phyloP scores from a whole-genome alignment of 2,888 invertebrate species.

The Caenorhabditis zanzibari region DNA sequence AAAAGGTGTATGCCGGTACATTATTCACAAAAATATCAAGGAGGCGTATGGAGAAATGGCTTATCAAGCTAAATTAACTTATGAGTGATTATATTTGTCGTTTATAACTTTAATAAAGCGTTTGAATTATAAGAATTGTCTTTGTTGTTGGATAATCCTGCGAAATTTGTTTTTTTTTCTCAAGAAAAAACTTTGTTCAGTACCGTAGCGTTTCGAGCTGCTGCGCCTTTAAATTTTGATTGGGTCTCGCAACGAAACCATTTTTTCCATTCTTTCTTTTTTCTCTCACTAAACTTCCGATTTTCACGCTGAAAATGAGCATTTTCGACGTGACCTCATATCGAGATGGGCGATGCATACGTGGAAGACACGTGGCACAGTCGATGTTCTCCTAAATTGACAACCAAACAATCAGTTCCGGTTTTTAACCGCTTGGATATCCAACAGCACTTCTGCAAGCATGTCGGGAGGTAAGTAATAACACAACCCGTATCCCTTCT shows the following conservation, averaged over 20 bases:
- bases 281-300: background rate
- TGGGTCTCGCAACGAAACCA: background rate
- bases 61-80: slow-evolving; percentile 10
- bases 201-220: too few relatives aligned
- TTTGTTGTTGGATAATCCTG: too few relatives aligned
- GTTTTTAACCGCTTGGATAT: slow-evolving; percentile 40
- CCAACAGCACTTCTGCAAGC: slow-evolving; percentile 48
- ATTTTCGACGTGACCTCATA: slow-evolving; percentile 23
- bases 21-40: slow-evolving; percentile 32
- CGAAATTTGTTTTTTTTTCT: too few relatives aligned
- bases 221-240: background rate
- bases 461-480: slow-evolving; percentile 66
- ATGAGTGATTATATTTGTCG: background rate
- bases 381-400: slow-evolving; percentile 19
- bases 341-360: slow-evolving; percentile 22
- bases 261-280: background rate
- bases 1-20: slow-evolving; percentile 25
- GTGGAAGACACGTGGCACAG: slow-evolving; percentile 29
- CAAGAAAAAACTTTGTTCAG: too few relatives aligned
- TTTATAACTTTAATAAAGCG: background rate
- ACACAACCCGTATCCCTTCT: background rate
- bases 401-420: slow-evolving; percentile 29
- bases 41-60: background rate
- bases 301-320: background rate
- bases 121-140: background rate